A percentile compares a stretch with the other conserved stretches of the same genome.
Conservation (phyloP, 2,888 invertebrate genomes). For the Coleophora flavipennella region DNA sequence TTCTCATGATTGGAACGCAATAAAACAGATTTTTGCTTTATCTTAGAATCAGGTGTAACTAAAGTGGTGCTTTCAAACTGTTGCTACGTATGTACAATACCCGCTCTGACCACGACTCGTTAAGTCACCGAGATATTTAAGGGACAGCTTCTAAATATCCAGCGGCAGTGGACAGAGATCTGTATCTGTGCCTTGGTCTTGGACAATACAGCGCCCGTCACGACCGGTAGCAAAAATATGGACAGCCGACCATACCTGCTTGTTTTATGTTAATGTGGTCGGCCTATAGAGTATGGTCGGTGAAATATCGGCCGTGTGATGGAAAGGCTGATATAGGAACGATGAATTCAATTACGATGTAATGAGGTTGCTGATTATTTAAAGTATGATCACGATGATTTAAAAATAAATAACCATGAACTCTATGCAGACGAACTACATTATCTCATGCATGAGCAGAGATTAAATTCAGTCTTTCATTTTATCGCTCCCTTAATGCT, state of each 20-base stretch:
- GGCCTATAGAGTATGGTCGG: constrained; percentile 20
- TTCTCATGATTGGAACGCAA: too few species aligned
- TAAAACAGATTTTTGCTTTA: too few species aligned
- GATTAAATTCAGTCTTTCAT: too few species aligned
- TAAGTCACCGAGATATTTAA: constrained; percentile 63
- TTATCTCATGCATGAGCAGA: too few species aligned
- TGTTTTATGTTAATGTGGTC: constrained; percentile 68
- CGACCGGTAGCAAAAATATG: constrained; percentile 66
- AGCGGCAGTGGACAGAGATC: constrained; percentile 53
- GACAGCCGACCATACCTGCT: constrained; percentile 53
- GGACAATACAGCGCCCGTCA: constrained; percentile 67
- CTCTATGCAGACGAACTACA: too few species aligned
- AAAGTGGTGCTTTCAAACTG: too few species aligned
- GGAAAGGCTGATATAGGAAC: constrained; percentile 49
- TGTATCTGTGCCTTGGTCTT: constrained; percentile 42
- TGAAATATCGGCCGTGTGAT: constrained; percentile 54
- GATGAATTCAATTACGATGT: constrained; percentile 26
- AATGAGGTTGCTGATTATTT: not conserved
- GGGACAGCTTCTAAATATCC: constrained; percentile 68
- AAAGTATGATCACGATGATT: not conserved
- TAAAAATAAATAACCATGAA: too few species aligned
- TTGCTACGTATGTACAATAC: too few species aligned
- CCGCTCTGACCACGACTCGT: constrained; percentile 53
- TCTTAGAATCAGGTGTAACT: too few species aligned
- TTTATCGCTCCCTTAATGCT: too few species aligned